These are phyloP conservation scores for Alligator mississippiensis DNA, from an alignment of 2,113 vertebrate genomes.

Conservation along the genomic window DNA sequence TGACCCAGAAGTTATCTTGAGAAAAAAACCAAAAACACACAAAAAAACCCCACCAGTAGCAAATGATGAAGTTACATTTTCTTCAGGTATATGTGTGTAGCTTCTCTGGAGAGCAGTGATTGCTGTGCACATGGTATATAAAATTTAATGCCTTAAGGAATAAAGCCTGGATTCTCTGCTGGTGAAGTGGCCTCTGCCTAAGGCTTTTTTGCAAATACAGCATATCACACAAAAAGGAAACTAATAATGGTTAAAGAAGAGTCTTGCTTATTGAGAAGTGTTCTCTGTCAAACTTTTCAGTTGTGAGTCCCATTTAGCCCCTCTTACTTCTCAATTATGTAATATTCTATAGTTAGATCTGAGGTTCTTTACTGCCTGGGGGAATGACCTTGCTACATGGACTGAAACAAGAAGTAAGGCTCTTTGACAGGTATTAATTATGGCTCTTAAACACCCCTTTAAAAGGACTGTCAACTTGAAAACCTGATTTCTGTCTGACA, in stretches of 20 bases:
- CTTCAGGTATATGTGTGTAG: background rate
- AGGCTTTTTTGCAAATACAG: background rate
- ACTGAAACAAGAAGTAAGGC: no score
- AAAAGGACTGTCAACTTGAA: background rate
- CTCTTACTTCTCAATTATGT: background rate
- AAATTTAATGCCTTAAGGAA: background rate
- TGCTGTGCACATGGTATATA: background rate
- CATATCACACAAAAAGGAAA: background rate
- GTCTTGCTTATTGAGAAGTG: accelerated
- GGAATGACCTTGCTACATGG: background rate
- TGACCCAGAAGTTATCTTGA: background rate
- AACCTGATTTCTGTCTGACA: background rate
- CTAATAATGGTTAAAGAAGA: accelerated
- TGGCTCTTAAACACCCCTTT: background rate
- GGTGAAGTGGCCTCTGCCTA: background rate
- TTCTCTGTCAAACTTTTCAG: background rate
- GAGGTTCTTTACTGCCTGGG: background rate
- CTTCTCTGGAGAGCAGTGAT: background rate
- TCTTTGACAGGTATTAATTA: background rate
- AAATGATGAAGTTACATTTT: background rate
- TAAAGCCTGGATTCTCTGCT: background rate
- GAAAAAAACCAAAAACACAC: background rate
- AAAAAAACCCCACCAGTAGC: background rate
- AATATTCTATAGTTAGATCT: background rate
- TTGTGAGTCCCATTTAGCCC: background rate